Conservation (phyloP, 2,888 invertebrate genomes). For the Lasioglossum malachurum region DNA sequence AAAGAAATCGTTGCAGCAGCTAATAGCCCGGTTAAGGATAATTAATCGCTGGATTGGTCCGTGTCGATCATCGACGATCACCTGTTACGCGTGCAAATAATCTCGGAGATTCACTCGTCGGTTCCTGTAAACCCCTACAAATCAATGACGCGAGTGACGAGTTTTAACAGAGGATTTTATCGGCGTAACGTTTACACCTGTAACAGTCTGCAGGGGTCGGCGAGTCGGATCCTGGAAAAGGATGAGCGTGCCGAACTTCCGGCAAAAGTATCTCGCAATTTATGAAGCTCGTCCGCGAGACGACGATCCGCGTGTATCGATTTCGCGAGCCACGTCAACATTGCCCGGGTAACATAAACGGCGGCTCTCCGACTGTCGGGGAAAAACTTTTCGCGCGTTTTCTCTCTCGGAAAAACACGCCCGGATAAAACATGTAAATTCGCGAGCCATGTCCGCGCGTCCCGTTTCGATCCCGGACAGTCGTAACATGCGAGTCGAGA, state of each 20-base stretch:
- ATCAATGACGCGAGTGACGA: constrained; percentile 8
- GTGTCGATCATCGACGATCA: not conserved
- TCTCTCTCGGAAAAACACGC: not conserved
- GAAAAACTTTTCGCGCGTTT: constrained; percentile 23
- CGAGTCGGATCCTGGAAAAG: not conserved
- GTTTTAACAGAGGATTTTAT: constrained; percentile 27
- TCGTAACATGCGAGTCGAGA: not conserved
- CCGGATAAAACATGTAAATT: constrained; percentile 6
- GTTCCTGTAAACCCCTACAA: not conserved
- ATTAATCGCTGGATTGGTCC: too few relatives aligned
- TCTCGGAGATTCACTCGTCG: constrained; percentile 26
- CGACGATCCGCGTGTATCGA: constrained; percentile 19
- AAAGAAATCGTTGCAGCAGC: too few relatives aligned
- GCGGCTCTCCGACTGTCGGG: not conserved
- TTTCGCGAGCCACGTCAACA: constrained; percentile 13
- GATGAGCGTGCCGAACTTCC: constrained; percentile 2
- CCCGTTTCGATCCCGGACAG: not conserved
- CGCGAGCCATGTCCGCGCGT: not conserved
- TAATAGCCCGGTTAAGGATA: too few relatives aligned
- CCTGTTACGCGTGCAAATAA: constrained; percentile 50
- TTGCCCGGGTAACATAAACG: constrained; percentile 6
- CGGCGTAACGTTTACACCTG: not conserved
- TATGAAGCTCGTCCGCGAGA: not conserved
- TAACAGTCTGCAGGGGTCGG: not conserved
- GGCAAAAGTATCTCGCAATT: not conserved